Percentiles rank a stretch among this genome's conserved stretches.
Conservation (phyloP, 2,888 invertebrate species). For the Epinotia brunnichana region DNA sequence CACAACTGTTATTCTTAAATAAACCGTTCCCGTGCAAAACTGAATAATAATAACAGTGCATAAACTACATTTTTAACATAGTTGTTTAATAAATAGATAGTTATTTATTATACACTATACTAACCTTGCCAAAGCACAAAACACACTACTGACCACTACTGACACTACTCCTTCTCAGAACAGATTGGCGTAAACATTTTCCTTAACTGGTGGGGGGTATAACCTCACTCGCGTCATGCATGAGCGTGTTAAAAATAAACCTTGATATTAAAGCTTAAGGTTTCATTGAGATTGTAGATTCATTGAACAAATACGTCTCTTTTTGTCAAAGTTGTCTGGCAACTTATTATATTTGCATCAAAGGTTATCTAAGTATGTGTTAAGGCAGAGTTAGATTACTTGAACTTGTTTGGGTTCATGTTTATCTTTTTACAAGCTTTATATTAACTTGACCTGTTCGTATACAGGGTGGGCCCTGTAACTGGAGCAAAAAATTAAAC, state of each 20-base stretch:
- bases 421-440: too few species aligned
- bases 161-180: constrained; percentile 10
- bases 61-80: too few species aligned
- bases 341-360: constrained; percentile 14
- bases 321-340: not conserved
- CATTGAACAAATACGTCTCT: not conserved
- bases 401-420: not conserved
- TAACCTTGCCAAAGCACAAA: constrained; percentile 23
- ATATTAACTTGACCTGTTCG: too few species aligned
- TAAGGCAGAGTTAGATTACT: not conserved
- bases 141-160: constrained; percentile 4
- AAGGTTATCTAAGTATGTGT: constrained; percentile 17
- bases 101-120: constrained; percentile 8
- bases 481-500: too few species aligned
- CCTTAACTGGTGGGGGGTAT: constrained; percentile 16
- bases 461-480: too few species aligned
- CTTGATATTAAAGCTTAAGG: not conserved
- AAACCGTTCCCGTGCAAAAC: too few species aligned
- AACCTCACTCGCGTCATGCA: constrained; percentile 8
- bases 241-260: not conserved
- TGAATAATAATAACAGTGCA: too few species aligned
- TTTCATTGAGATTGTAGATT: not conserved
- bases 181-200: constrained; percentile 2
- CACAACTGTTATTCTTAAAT: too few species aligned
- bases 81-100: not conserved